A percentile compares a stretch with the other conserved stretches of the same genome.
Conservation (phyloP, 1,140 invertebrate genomes). For the Semibalanus balanoides region DNA sequence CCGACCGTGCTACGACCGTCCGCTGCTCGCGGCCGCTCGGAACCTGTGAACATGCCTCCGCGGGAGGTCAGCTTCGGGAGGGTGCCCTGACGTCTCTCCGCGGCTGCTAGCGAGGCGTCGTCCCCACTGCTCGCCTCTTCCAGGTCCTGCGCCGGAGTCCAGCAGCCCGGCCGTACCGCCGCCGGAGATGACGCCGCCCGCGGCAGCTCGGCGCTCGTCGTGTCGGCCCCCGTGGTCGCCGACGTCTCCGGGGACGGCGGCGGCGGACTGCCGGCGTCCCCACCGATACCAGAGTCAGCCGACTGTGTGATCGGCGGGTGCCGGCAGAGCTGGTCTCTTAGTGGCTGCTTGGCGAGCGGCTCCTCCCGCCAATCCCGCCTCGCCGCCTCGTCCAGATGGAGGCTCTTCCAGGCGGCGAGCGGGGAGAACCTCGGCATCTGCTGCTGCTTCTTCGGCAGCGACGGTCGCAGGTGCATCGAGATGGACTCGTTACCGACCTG, state of each 20-base stretch:
- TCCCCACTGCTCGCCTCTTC: constrained; percentile 30
- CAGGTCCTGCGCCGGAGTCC: constrained; percentile 70
- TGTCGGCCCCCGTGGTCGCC: not conserved
- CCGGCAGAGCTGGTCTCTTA: not conserved
- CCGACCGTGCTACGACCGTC: no score
- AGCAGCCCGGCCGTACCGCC: constrained; percentile 25
- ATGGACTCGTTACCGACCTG: constrained; percentile 28
- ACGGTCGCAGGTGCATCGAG: constrained; percentile 53
- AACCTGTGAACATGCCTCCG: constrained; percentile 51
- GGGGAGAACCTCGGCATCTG: constrained; percentile 63
- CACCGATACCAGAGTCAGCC: not conserved
- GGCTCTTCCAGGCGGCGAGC: constrained; percentile 53
- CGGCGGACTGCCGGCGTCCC: not conserved
- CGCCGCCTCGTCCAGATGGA: not conserved
- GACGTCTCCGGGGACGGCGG: no score
- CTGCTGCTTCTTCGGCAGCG: constrained; percentile 54
- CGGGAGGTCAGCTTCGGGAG: constrained; percentile 45
- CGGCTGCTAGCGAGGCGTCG: constrained; percentile 8
- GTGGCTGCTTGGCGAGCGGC: not conserved
- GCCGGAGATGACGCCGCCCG: constrained; percentile 24
- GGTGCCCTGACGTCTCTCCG: constrained; percentile 19
- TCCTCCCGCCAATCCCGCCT: not conserved
- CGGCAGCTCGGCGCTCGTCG: constrained; percentile 7
- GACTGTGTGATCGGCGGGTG: not conserved
- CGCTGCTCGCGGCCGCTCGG: no score